Percentiles rank a stretch among this genome's conserved stretches.
phyloP scores from a whole-genome alignment of 2,888 invertebrate species.

The Disparrhopalites patrizii region DNA sequence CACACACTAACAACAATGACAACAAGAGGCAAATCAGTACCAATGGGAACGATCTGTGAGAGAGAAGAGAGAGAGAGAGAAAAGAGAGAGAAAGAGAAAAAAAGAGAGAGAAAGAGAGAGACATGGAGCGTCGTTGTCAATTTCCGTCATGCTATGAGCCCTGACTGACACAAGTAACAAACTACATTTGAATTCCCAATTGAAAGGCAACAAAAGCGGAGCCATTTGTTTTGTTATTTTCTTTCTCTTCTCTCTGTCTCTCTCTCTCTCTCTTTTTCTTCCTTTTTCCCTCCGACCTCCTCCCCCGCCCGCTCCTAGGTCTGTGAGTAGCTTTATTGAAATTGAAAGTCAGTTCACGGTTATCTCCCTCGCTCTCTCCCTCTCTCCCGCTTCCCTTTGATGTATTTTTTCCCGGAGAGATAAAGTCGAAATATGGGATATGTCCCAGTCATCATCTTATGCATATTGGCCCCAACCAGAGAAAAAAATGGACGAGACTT shows the following conservation, averaged over 20 bases:
- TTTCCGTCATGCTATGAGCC: conserved; percentile 11
- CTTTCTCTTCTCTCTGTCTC: neutral
- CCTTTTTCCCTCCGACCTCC: neutral
- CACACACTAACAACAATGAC: neutral
- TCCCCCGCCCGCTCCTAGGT: neutral
- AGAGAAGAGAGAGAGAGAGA: too few relatives aligned
- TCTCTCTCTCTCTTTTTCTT: neutral
- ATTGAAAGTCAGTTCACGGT: conserved; percentile 11
- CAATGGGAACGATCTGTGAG: conserved; percentile 6
- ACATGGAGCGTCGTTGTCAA: conserved; percentile 4
- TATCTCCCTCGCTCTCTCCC: conserved; percentile 1
- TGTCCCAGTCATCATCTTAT: too few relatives aligned
- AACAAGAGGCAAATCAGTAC: conserved; percentile 5
- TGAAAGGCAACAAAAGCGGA: neutral
- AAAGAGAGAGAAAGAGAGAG: too few relatives aligned
- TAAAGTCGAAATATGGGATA: too few relatives aligned
- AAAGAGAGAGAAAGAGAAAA: too few relatives aligned
- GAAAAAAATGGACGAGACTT: too few relatives aligned
- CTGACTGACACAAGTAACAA: conserved; percentile 8
- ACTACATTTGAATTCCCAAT: conserved; percentile 11
- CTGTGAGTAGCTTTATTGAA: conserved; percentile 9
- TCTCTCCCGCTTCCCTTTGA: too few relatives aligned
- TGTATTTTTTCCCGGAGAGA: too few relatives aligned
- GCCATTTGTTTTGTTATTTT: conserved; percentile 4
- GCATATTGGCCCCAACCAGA: too few relatives aligned